Evolutionary conservation across 37 sponge, comb jelly and placozoan species (phyloP).

Genomic region (Bolinopsis microptera): DNA sequence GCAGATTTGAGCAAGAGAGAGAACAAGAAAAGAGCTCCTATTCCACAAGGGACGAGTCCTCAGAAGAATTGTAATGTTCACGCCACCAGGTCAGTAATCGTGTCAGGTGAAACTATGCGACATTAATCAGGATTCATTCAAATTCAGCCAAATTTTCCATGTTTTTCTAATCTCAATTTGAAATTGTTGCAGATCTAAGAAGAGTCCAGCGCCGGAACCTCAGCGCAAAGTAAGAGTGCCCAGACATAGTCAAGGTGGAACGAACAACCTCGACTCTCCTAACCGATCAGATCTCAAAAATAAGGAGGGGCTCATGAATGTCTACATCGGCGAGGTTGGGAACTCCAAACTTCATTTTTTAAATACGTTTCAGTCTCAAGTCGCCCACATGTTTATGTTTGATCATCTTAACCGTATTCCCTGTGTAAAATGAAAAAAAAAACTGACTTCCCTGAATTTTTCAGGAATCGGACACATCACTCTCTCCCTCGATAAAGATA

Average conservation of each 20-base stretch:
- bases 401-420: too few relatives aligned
- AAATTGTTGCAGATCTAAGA: constrained; percentile 4
- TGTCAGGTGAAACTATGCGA: too few relatives aligned
- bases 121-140: too few relatives aligned
- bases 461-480: background rate
- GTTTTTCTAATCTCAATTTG: too few relatives aligned
- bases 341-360: background rate
- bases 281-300: background rate
- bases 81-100: background rate
- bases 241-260: constrained; percentile 26
- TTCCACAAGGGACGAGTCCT: background rate
- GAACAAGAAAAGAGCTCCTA: constrained; percentile 16
- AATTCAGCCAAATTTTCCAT: too few relatives aligned
- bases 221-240: background rate
- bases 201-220: background rate
- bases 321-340: background rate
- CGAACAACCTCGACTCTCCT: constrained; percentile 26
- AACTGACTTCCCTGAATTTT: too few relatives aligned
- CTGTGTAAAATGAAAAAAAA: too few relatives aligned
- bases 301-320: constrained; percentile 18
- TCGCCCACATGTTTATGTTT: too few relatives aligned
- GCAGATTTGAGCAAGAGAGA: background rate
- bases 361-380: too few relatives aligned
- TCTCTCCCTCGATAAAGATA: background rate
- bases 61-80: background rate